Percentiles rank a stretch among this genome's conserved stretches.
Conservation (phyloP, 2,797 vertebrate genomes). For the Eurystomus glaucurus region DNA sequence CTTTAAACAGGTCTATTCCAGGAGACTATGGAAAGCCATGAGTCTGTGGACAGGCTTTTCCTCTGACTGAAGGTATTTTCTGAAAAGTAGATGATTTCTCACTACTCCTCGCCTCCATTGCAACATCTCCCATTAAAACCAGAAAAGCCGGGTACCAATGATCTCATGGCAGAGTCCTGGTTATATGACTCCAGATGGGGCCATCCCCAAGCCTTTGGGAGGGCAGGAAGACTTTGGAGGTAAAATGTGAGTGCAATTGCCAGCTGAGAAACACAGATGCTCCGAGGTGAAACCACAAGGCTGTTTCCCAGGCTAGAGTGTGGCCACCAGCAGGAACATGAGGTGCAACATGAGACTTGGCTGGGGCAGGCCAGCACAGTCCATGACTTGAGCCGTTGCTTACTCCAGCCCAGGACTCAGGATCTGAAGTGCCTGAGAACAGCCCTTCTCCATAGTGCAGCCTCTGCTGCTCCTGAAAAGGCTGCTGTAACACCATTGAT, state of each 20-base stretch:
- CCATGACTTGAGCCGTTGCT: not conserved
- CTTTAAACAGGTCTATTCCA: not conserved
- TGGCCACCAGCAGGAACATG: not conserved
- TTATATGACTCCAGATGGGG: not conserved
- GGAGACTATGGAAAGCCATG: not conserved
- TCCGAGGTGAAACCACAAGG: not conserved
- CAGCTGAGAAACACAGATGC: not conserved
- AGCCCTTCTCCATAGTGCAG: rapidly evolving
- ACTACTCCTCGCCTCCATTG: not conserved
- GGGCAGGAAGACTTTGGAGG: not conserved
- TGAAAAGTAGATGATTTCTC: not conserved
- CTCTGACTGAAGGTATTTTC: not conserved
- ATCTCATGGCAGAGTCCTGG: rapidly evolving
- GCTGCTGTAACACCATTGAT: not conserved
- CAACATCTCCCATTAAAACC: not conserved
- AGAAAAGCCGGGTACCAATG: not conserved
- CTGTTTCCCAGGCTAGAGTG: not conserved
- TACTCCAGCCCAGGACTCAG: not conserved
- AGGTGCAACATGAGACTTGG: not conserved
- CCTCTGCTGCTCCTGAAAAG: not conserved
- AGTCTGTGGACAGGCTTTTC: not conserved
- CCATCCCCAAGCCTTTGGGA: not conserved
- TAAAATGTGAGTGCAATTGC: not conserved
- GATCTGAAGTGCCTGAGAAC: not conserved
- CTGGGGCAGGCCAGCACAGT: not conserved